Evolutionary conservation across 2,888 invertebrate species (phyloP), one percentile per base, ranked within the genome.

Genomic region (Lithophane semibrunnea): DNA sequence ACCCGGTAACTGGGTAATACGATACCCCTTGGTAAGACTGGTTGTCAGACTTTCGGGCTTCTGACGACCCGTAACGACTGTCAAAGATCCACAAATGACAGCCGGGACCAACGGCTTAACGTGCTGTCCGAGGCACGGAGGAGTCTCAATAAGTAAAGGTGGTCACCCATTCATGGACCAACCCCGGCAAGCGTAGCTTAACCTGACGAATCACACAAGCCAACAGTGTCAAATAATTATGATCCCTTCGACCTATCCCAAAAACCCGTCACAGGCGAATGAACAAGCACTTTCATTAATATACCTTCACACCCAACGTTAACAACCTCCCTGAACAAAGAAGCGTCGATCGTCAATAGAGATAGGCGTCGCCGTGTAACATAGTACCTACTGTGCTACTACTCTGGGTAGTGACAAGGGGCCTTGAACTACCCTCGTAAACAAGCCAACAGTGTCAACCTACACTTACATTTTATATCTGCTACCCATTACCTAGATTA

Each of bases 361-460:
- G 78, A 84, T 67, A 76, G 37, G 61, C 24, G 63, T 37, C 52
- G 68, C 56, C 18, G 9, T 66, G 42, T 72, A 13, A 44, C 72
- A 77, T 74, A 80, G 54, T 63, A 47, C 21, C 42, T 18, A 56
- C 56, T 58, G n/a, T 73, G 37, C n/a, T 24, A 44, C 81, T 29
- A 61, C 54, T 29, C 54, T 12, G 42, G 42, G 49, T n/a, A 65
- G 65, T 72, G 81, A 58, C 56, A 12, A 47, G 21, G 29, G 75
- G 47, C 88, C 88, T 86, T 88, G 89, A 88, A 89, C 88, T 65
- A 66, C 29, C 49, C 56, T 79, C 83, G 82, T 89, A 88, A 89
- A 89, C 85, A 89, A 77, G 79, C 78, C 87, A 75, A 24, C 54
- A 16, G 52, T 70, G 85, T 49, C 82, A 70, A 80, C 77, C 75